Evolutionary conservation across 2,888 invertebrate genomes (phyloP), one percentile per base, ranked within the genome.

Genomic region (Vannuccia rotundouncinata): DNA sequence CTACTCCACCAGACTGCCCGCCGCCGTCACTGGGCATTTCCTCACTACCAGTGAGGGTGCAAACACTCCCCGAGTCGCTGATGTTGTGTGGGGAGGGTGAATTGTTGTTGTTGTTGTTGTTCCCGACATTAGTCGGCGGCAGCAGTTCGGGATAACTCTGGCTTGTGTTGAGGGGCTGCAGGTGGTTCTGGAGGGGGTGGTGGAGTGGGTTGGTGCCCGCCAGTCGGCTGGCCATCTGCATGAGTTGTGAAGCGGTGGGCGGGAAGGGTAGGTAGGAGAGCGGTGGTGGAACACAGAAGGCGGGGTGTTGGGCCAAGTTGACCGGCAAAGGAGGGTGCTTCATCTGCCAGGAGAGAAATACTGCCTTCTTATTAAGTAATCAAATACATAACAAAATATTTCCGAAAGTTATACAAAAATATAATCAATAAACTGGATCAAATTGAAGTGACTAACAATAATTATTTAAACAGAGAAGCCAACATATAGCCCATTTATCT

Each of bases 241-340:
- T 66, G 5, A 66, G 66, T 27, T 66, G 66, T 5, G 66, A 5
- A 5, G 66, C 17, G 5, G 17, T 27, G 10, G 66, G 66, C 2
- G 66, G 66, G 22, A 66, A 66, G 66, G 66, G 66, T 2, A 66
- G 66, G 25, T 66, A 66, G 66, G 66, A 66, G 66, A 66, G 66
- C 66, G 66, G 66, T 22, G 66, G 66, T 5, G 66, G 66, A 22
- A 66, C 25, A 22, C 66, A 66, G 22, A 66, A 66, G 5, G 2
- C 10, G 66, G 66, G 66, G 10, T 5, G 66, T 66, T 5, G 45
- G 45, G n/a, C n/a, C n/a, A n/a, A n/a, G n/a, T n/a, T n/a, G n/a
- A n/a, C n/a, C n/a, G n/a, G n/a, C n/a, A n/a, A n/a, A n/a, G n/a
- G n/a, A n/a, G n/a, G n/a, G n/a, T n/a, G n/a, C n/a, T n/a, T n/a